Conservation (phyloP, 2,113 vertebrate genomes). For the Istiophorus platypterus region DNA sequence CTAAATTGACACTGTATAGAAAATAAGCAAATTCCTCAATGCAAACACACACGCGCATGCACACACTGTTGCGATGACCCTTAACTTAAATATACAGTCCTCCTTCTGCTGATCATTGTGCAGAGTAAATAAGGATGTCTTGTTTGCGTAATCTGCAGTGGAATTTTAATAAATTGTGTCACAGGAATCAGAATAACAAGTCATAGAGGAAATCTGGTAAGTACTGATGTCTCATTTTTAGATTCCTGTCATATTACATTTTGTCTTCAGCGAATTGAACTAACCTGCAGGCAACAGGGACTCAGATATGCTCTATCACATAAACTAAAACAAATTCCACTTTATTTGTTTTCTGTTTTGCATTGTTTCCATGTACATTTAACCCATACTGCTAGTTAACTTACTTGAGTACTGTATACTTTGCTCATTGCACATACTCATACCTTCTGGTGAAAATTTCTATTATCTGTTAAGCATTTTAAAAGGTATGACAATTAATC, state of each 20-base stretch:
- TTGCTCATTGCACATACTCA: too few relatives aligned
- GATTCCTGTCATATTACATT: constrained; percentile 65
- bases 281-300: constrained; percentile 13
- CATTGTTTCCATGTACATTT: not conserved
- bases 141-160: constrained; percentile 23
- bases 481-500: not conserved
- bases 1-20: not conserved
- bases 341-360: constrained; percentile 12
- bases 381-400: not conserved
- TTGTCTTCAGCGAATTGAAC: constrained; percentile 12
- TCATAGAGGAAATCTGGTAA: constrained; percentile 50
- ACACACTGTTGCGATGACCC: constrained; percentile 7
- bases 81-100: constrained; percentile 35
- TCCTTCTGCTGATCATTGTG: constrained; percentile 14
- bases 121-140: constrained; percentile 43
- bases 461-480: not conserved
- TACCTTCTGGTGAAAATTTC: too few relatives aligned
- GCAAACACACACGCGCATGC: not conserved
- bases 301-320: constrained; percentile 19
- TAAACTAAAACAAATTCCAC: constrained; percentile 16
- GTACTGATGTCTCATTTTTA: constrained; percentile 32
- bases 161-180: constrained; percentile 18
- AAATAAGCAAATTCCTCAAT: not conserved
- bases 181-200: not conserved
- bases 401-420: not conserved